Base-by-base conservation (phyloP, 2,888 invertebrate genomes). In the Lepidocyrtoides sp. region DNA sequence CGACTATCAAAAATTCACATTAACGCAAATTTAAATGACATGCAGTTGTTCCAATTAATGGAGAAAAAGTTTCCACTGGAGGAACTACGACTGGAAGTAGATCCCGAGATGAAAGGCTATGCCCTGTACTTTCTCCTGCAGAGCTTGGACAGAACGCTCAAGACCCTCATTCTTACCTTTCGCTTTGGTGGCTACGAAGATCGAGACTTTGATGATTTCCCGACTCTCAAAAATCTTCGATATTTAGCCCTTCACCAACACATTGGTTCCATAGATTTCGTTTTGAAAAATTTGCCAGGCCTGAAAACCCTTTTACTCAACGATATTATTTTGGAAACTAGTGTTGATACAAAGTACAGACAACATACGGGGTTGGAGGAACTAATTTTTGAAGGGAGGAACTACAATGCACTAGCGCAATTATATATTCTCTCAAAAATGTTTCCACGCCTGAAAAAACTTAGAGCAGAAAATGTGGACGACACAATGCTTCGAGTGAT, bases 121-220 rank as follows among this genome's bases (percentile, higher is more conserved):
- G 86, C 81, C 2, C 63, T 93, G 10, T 84, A 86, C 75, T 91
- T 91, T 77, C 88, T 93, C 3, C 77, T 93, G 0, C 87, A 87
- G 60, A 93, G 92, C 57, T 83, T 93, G 66, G 92, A 91, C 10
- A 72, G 48, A n/a, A 93, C 93, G 17, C 69, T 93, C 8, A 85
- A 84, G 48, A 84, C 83, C 4, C 63, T 93, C 0, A 84, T 89
- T n/a, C 82, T 93, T 1, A 91, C 92, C 2, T 93, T 93, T 75
- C 91, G 91, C 26, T 75, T 75, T 23, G 81, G 89, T 12, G 86
- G 92, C n/a, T 93, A 92, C 32, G 92, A 92, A 10, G 79, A 86
- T 12, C 26, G 86, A 23, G 72, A 93, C 23, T 93, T 93, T 84
- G 93, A 92, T 77, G 89, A 87, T 14, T 91, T 93, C 48, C 93